Evolutionary conservation across 2,113 vertebrate genomes (phyloP).

Genomic region (Jacana jacana): DNA sequence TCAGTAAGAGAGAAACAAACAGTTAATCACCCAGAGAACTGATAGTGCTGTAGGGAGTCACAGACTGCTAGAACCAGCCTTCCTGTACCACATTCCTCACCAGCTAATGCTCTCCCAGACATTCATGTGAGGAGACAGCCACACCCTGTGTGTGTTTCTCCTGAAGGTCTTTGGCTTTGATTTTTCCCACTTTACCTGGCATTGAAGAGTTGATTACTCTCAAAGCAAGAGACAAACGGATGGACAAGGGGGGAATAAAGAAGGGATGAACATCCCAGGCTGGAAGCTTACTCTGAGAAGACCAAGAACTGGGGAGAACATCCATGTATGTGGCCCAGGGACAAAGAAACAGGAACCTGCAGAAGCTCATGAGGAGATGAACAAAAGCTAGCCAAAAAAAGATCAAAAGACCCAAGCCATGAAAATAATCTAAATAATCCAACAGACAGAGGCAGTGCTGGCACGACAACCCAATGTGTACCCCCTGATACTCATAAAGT

Average conservation of each 20-base stretch:
- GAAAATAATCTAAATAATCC: background rate
- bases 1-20: slow-evolving; percentile 12
- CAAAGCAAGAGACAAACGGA: background rate
- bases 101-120: background rate
- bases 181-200: background rate
- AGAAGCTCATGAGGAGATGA: background rate
- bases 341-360: background rate
- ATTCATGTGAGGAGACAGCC: background rate
- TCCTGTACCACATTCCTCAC: background rate
- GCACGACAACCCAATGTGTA: background rate
- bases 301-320: background rate
- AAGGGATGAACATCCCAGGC: background rate
- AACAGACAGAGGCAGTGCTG: background rate
- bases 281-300: background rate
- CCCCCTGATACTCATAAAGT: background rate
- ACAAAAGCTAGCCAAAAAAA: background rate
- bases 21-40: background rate
- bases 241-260: background rate
- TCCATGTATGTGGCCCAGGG: background rate
- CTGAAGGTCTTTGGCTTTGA: background rate
- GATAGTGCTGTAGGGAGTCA: background rate
- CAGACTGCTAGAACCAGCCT: background rate
- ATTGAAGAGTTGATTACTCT: background rate
- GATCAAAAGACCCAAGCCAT: background rate
- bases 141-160: background rate